phyloP scores from a whole-genome alignment of 2,113 vertebrate genomes.

The Perca fluviatilis region DNA sequence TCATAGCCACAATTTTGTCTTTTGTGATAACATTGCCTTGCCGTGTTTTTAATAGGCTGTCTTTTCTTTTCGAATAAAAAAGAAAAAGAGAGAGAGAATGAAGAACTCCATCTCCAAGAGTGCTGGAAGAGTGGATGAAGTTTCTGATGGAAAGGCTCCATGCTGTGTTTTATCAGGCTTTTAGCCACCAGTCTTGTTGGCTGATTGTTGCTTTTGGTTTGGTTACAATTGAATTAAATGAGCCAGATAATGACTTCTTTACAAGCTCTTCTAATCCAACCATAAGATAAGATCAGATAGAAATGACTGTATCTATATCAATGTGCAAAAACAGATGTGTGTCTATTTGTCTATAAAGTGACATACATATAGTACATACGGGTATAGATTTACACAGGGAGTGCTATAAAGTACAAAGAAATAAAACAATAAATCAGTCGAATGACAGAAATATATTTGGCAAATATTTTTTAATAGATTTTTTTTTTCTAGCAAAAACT shows the following conservation, averaged over 20 bases:
- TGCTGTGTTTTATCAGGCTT: conserved; percentile 67
- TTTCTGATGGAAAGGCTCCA: conserved; percentile 64
- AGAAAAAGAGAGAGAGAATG: conserved; percentile 25
- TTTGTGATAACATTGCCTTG: conserved; percentile 74
- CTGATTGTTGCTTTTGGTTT: conserved; percentile 66
- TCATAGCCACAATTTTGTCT: conserved; percentile 70
- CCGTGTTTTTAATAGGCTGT: conserved; percentile 63
- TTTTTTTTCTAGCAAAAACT: not conserved
- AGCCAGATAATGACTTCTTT: conserved; percentile 68
- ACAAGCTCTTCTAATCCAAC: conserved; percentile 31
- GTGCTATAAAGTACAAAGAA: not conserved
- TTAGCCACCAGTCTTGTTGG: conserved; percentile 64
- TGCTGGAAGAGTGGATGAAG: conserved; percentile 58
- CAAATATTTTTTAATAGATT: not conserved
- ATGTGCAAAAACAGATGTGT: not conserved
- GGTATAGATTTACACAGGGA: not conserved
- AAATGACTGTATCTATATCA: not conserved
- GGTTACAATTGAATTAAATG: conserved; percentile 70
- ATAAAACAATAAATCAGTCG: not conserved
- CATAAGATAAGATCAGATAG: conserved; percentile 33
- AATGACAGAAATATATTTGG: not conserved
- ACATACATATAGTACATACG: not conserved
- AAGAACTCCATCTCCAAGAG: conserved; percentile 63
- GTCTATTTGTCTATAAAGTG: not conserved
- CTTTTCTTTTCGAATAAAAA: conserved; percentile 55